Evolutionary conservation across 1,140 invertebrate genomes (phyloP), one percentile per base, ranked within the genome.

Genomic region (Cepaea nemoralis): DNA sequence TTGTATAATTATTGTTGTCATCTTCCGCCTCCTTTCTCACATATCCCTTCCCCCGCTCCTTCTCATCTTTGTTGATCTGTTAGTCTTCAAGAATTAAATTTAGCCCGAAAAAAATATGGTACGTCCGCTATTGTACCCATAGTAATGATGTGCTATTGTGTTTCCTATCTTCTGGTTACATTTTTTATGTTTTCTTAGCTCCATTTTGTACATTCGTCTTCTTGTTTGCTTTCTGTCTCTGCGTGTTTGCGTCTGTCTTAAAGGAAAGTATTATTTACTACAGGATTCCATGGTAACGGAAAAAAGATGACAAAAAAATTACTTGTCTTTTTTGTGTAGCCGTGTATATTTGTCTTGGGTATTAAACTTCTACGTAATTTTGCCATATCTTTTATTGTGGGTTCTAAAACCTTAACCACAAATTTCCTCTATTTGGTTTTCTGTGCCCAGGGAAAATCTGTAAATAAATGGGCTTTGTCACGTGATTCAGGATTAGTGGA

Each of bases 181-280:
- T 40, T 40, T 40, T 39, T 42, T 31, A 33, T 66, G 27, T 48
- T 42, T 66, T n/a, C 55, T 37, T 66, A 3, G 24, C 33, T 16
- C 3, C 0, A 37, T 40, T 33, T 66, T 66, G 6, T 40, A 33
- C n/a, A 35, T 35, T 39, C 74, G 16, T 33, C 74, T 40, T 22
- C 55, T 27, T 59, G 33, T 42, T 59, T 55, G 24, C 48, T 55
- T 76, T 55, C 48, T 39, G 16, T 59, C 74, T 35, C 31, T 19
- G 33, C 27, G 35, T 55, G 48, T 59, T 76, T 59, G 48, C 45
- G 59, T 6, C 59, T 63, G 59, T 63, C 59, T n/a, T 22, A 63
- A 63, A 63, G 59, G 59, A 63, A 63, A 27, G n/a, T 63, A 63
- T 63, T 63, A 63, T 63, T 63, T 63, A 63, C 59, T 31, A 31